Percentiles rank a stretch among this genome's conserved stretches.
Conservation (phyloP, 2,113 vertebrate genomes). For the Psittacula cyanocephala region DNA sequence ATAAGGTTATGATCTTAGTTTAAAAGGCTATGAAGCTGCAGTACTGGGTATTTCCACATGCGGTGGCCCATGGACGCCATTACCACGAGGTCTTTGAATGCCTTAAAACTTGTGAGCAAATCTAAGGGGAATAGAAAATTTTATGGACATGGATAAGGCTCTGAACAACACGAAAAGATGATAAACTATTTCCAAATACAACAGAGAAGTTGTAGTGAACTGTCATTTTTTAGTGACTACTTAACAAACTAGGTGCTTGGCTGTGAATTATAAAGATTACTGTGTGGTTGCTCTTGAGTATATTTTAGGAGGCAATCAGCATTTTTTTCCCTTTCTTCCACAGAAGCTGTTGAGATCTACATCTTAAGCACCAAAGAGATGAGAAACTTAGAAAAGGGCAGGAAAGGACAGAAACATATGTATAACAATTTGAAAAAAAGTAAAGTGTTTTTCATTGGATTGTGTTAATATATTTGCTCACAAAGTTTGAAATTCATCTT, state of each 20-base stretch:
- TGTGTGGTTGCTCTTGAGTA: background rate
- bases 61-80: rapidly evolving
- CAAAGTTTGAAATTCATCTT: background rate
- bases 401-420: background rate
- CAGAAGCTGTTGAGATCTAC: background rate
- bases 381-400: background rate
- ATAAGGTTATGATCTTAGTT: background rate
- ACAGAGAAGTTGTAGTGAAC: background rate
- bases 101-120: background rate
- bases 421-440: background rate
- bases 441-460: background rate
- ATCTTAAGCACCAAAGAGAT: background rate
- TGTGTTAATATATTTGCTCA: background rate
- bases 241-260: background rate
- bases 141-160: background rate
- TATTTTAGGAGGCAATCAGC: background rate
- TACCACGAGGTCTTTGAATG: background rate
- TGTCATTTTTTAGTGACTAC: background rate
- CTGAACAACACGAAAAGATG: background rate
- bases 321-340: background rate
- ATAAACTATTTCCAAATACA: background rate
- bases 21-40: background rate
- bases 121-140: background rate
- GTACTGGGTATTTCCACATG: background rate
- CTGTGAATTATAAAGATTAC: background rate